Percentiles rank a stretch among this genome's conserved stretches.
Conservation (phyloP, 2,797 vertebrate genomes). For the Acropternis orthonyx region DNA sequence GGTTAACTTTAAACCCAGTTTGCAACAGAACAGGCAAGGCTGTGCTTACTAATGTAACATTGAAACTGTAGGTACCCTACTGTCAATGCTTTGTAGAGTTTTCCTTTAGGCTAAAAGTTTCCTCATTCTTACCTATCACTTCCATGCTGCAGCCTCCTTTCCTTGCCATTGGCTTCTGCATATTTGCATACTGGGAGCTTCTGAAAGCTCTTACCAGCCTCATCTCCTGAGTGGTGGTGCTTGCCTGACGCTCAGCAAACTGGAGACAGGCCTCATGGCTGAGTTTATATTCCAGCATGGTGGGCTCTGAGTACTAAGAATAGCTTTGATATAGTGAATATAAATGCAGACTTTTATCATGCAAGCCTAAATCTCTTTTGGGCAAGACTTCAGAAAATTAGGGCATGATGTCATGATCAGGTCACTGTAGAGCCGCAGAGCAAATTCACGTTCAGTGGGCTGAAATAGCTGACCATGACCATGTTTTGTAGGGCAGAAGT, state of each 20-base stretch:
- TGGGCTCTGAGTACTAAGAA: background rate
- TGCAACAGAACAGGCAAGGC: too few species aligned
- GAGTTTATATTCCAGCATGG: background rate
- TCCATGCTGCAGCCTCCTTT: too few species aligned
- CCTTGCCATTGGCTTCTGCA: too few species aligned
- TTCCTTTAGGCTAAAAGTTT: too few species aligned
- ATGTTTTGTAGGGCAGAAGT: background rate
- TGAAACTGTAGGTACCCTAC: too few species aligned
- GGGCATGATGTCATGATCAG: background rate
- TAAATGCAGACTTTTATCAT: background rate
- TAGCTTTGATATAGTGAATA: background rate
- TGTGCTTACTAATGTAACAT: too few species aligned
- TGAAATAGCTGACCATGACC: background rate
- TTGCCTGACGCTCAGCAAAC: background rate
- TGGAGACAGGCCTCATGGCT: background rate
- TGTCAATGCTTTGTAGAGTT: too few species aligned
- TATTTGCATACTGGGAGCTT: too few species aligned
- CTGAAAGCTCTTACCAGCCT: too few species aligned
- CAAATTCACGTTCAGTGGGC: background rate
- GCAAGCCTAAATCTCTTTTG: background rate
- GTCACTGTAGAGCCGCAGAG: background rate
- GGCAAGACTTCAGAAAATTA: background rate
- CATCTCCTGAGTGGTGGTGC: too few species aligned
- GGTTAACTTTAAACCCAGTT: too few species aligned
- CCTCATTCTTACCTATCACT: too few species aligned